A percentile compares a stretch with the other conserved stretches of the same genome.
These are phyloP conservation scores for Carollia perspicillata DNA, from an alignment of 2,113 vertebrate species.

Conservation along the genomic window DNA sequence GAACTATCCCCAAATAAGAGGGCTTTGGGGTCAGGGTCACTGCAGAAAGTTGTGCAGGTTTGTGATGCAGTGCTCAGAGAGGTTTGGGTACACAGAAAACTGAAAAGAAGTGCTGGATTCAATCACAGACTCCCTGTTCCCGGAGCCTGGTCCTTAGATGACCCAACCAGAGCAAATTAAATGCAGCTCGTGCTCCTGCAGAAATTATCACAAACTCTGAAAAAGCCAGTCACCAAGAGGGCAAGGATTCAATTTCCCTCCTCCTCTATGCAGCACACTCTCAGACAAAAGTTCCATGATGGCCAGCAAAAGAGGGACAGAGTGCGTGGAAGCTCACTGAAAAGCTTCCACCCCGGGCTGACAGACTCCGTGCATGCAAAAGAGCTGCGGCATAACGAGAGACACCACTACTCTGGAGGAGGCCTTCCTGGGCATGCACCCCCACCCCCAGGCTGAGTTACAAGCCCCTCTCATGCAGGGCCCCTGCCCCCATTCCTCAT, in stretches of 20 bases:
- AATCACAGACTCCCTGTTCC: background rate
- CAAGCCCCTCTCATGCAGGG: background rate
- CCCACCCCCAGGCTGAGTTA: background rate
- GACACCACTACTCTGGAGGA: background rate
- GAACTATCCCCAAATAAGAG: background rate
- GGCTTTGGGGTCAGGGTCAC: background rate
- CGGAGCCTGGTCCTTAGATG: conserved; percentile 42
- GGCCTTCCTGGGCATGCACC: background rate
- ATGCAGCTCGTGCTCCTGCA: conserved; percentile 54
- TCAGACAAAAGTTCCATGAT: background rate
- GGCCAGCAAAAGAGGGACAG: background rate
- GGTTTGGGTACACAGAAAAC: background rate
- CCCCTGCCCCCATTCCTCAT: background rate
- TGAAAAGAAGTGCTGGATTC: background rate
- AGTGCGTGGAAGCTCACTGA: background rate
- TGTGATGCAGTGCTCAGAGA: background rate
- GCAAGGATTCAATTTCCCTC: conserved; percentile 46
- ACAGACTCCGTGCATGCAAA: background rate
- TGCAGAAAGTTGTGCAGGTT: background rate
- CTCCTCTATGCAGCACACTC: background rate
- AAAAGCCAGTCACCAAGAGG: conserved; percentile 49
- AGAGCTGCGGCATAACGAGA: background rate
- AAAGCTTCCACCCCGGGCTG: background rate
- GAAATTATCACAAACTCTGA: conserved; percentile 50
- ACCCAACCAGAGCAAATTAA: conserved; percentile 42